Evolutionary conservation across 2,888 invertebrate species (phyloP), one percentile per base, ranked within the genome.

Genomic region (Nephrotoma appendiculata): DNA sequence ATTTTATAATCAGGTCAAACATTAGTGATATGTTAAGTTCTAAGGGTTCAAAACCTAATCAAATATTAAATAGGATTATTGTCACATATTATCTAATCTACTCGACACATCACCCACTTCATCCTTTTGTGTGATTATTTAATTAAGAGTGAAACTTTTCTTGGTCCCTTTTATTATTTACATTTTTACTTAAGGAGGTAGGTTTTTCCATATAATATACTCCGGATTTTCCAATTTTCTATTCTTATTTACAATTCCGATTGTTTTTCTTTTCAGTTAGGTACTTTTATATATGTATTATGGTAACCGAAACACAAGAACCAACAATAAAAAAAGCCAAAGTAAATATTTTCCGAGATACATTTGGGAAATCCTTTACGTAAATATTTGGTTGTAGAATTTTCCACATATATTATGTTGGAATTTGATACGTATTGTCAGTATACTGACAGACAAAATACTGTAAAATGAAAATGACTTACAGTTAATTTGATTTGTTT

Each of bases 361-460:
- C 84, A 84, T 84, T 84, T 42, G 84, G 84, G 84, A 84, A 84
- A 84, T 84, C 84, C 84, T 15, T 84, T 42, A 42, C 41, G 84
- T 84, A 42, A 84, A 84, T 84, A 84, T 84, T 84, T 84, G 31
- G 71, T 31, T 71, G 31, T 6, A 57, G 15, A 5, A 57, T 57
- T 57, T 57, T 57, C 52, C 52, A 57, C 52, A 57, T 57, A 57
- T 2, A 2, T 15, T 15, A 15, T 57, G 52, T 57, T 6, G 15
- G 52, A 57, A 6, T 57, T 7, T 71, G 71, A 9, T 71, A 71
- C 31, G 31, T 9, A 71, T 31, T 71, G 31, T 19, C 1, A 48
- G 15, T 71, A 71, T 31, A 19, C 71, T 71, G 71, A 71, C 71
- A 71, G 71, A 71, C 31, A 11, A 19, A 19, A 31, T 31, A 31